Percentiles rank a stretch among this genome's conserved stretches.
These are phyloP conservation scores for Melanerpes formicivorus DNA, from an alignment of 2,113 vertebrate genomes.

Conservation along the genomic window DNA sequence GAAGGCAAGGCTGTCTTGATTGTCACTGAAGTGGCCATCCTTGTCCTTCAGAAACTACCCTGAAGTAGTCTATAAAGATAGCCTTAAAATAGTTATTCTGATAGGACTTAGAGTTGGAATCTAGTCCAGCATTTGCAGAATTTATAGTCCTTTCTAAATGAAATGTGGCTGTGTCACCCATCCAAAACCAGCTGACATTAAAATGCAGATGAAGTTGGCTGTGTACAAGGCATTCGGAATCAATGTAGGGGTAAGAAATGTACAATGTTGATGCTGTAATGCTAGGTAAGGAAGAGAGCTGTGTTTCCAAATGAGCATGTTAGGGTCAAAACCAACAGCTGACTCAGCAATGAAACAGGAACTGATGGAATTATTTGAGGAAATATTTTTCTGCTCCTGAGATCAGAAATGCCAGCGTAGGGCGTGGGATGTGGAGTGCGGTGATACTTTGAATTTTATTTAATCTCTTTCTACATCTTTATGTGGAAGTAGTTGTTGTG, in stretches of 20 bases:
- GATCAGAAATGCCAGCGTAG: neutral
- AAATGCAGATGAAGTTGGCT: neutral
- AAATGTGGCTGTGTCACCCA: neutral
- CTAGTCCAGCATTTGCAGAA: neutral
- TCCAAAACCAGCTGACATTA: neutral
- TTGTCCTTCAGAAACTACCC: neutral
- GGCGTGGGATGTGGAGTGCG: neutral
- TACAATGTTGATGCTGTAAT: neutral
- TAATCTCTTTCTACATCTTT: neutral
- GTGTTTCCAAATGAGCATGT: neutral
- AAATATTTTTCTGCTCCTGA: neutral
- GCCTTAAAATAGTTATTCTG: neutral
- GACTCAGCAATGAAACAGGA: neutral
- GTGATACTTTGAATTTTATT: neutral
- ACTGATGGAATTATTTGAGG: neutral
- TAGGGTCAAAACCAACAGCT: neutral
- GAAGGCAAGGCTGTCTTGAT: neutral
- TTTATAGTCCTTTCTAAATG: neutral
- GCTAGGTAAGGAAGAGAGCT: neutral
- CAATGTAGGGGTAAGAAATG: neutral
- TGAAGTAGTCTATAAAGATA: neutral
- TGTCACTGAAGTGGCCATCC: neutral
- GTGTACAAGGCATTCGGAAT: neutral
- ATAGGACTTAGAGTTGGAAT: neutral
- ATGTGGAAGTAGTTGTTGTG: neutral